phyloP scores from a whole-genome alignment of 2,113 vertebrate species.

The Chrysemys picta region DNA sequence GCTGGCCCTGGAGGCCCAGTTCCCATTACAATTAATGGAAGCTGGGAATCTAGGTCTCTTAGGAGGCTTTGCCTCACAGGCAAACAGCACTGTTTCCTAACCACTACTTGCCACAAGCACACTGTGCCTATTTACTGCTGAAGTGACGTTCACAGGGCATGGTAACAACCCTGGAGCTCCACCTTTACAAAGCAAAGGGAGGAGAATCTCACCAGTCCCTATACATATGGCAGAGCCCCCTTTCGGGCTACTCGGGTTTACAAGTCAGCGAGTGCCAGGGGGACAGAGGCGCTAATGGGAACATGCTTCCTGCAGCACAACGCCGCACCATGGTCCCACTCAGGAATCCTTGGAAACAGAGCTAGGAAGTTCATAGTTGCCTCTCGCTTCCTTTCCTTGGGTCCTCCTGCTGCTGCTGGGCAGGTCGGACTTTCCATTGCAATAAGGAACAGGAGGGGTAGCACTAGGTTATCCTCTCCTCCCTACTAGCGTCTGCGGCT shows the following conservation, averaged over 20 bases:
- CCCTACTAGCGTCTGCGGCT: not conserved
- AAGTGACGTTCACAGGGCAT: not conserved
- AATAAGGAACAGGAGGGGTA: not conserved
- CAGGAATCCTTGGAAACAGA: not conserved
- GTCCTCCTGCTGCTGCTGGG: accelerated
- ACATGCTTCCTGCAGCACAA: not conserved
- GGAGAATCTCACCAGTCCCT: not conserved
- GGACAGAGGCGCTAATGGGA: not conserved
- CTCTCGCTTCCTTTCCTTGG: not conserved
- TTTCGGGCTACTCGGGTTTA: not conserved
- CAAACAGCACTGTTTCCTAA: not conserved
- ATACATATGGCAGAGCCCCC: not conserved
- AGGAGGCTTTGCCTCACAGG: not conserved
- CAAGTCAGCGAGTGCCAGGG: not conserved
- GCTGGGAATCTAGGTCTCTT: not conserved
- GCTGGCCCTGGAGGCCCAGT: not conserved
- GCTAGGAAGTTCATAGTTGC: not conserved
- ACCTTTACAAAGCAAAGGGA: not conserved
- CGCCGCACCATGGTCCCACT: not conserved
- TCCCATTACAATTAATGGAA: not conserved
- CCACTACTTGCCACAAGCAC: not conserved
- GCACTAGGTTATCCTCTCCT: not conserved
- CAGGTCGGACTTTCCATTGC: not conserved
- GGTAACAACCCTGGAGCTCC: not conserved
- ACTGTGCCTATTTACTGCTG: not conserved